Conservation (phyloP, 2,797 vertebrate species). For the Anguilla megastoma region DNA sequence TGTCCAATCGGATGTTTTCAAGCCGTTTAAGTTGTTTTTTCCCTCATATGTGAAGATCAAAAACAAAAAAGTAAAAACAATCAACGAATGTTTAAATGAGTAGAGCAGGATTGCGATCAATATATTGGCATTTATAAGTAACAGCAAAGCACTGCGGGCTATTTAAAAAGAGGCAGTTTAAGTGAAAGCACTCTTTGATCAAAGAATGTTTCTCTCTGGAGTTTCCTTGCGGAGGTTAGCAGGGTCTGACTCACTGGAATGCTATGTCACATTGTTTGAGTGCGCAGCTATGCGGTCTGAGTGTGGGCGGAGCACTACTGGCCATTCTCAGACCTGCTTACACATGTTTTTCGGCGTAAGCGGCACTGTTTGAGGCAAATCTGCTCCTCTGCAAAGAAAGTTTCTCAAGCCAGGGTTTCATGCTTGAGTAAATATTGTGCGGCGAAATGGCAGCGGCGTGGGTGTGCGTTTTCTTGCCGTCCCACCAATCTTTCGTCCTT, state of each 20-base stretch:
- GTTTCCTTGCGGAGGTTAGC: conserved; percentile 30
- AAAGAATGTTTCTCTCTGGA: conserved; percentile 1
- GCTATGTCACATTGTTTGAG: conserved; percentile 32
- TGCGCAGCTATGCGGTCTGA: conserved; percentile 8
- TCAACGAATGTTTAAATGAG: background rate
- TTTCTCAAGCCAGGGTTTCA: background rate
- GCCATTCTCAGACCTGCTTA: conserved; percentile 12
- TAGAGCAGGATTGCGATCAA: too few relatives aligned
- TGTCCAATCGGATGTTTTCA: background rate
- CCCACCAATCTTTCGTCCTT: background rate
- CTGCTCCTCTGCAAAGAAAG: background rate
- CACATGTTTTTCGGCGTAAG: background rate
- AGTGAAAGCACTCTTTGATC: conserved; percentile 5
- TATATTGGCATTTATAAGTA: background rate
- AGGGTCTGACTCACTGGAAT: conserved; percentile 32
- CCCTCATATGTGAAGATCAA: background rate
- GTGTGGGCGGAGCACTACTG: conserved; percentile 17
- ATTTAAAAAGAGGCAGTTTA: background rate
- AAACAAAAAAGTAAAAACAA: background rate
- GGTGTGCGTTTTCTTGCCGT: background rate
- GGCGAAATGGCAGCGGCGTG: background rate
- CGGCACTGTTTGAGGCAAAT: background rate
- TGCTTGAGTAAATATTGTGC: conserved; percentile 11
- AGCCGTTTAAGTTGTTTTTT: background rate
- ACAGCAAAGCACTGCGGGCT: background rate